Base-by-base conservation (phyloP, 2,888 invertebrate species). In the Matsumyia berberina region DNA sequence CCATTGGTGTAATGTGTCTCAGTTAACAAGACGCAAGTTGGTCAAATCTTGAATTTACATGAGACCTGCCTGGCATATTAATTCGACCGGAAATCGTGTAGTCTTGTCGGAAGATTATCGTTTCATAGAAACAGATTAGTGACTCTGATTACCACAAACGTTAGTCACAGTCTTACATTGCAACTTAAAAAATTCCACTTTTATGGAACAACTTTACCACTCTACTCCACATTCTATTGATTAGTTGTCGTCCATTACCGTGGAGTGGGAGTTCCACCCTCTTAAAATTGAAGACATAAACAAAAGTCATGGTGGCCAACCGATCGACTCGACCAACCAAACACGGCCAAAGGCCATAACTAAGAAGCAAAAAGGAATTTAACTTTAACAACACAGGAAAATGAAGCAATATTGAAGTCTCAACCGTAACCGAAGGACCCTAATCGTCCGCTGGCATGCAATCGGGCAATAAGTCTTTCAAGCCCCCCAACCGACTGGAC, bases 391-490 rank as follows among this genome's bases (percentile, higher is more conserved):
- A 57, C 79, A 73, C 57, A 64, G 57, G 77, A 77, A 82, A 82
- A 78, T 85, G 39, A 73, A 86, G 73, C 67, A 79, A 86, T 86
- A 81, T 78, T 55, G 64, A 77, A 77, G 82, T 64, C 60, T 57
- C 87, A 87, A 72, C 82, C 81, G 86, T 86, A 87, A 81, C 78
- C 73, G 85, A 39, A 82, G 81, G 81, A 69, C 81, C 85, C 86
- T 88, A 88, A 88, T 88, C 88, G 88, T 77, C 87, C 88, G 87
- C 88, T 90, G 88, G 89, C 91, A 91, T 91, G 91, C 90, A 86
- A 90, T 89, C 87, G 86, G 76, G 88, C 88, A 89, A 91, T 91
- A 90, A 91, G 88, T 88, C 88, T 89, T 89, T 88, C 88, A 74
- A 62, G 31, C 49, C 29, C 66, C 46, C 11, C 37, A 24, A 24